Base-by-base conservation (phyloP, 2,113 vertebrate genomes). In the Ceyx margarethae region DNA sequence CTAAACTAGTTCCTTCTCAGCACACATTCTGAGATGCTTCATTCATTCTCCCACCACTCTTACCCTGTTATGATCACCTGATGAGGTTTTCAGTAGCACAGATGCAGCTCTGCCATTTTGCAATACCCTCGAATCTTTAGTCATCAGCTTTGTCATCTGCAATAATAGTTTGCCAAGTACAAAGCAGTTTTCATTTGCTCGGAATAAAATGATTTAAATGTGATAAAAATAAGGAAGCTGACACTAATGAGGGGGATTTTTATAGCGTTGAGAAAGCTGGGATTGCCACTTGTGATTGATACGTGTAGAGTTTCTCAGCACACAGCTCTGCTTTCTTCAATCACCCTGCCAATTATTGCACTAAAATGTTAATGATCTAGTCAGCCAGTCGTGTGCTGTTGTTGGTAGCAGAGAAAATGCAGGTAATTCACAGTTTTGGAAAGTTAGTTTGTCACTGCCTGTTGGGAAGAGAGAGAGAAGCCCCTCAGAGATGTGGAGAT, bases 341-440 rank as follows among this genome's bases (percentile, higher is more conserved):
- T 86, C 95, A 78, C 81, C 64, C 42, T 90, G 69, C 76, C 88
- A 96, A 88, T 94, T 90, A 91, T 87, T 68, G 40, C 62, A 89
- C 93, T 90, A 93, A 97, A 97, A 95, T 73, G 94, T 94, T 95
- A 92, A 93, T 46, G 81, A 82, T 68, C 53, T 51, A 86, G 71
- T 79, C 45, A 89, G 61, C 56, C 71, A 95, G 31, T 75, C 62
- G 61, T 62, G 90, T 81, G 45, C 56, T 58, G 37, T 51, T 64
- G 71, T 56, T 91, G 73, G 74, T 76, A 82, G 87, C 31, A 74
- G 82, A 62, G 75, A 60, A 94, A 92, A 92, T 73, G 53, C 68
- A 92, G 93, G 91, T 95, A 89, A 73, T 84, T 92, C 58, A 72
- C 62, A 48, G 20, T 72, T 91, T 84, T 45, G 16, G 68, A 91